Percentiles rank a stretch among this genome's conserved stretches.
These are phyloP conservation scores for human (Homo sapiens) DNA, from an alignment of 2,113 vertebrate species.

Conservation along the genomic window DNA sequence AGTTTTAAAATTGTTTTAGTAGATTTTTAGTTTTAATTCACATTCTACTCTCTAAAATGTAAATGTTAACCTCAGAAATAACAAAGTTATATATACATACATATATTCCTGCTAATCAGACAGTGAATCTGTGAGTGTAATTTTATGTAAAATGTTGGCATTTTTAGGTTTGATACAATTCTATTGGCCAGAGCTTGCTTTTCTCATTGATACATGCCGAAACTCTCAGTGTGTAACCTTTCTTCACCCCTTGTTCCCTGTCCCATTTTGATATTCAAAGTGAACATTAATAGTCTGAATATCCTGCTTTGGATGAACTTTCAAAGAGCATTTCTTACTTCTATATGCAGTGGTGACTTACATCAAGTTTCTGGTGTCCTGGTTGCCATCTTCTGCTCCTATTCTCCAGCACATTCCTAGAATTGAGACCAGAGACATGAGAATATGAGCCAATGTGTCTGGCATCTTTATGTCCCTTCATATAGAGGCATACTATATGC, in stretches of 20 bases:
- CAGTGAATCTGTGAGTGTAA: not conserved
- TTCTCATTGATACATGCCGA: not conserved
- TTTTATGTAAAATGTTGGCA: not conserved
- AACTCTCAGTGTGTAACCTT: not conserved
- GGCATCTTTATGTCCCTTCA: too few relatives aligned
- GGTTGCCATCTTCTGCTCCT: not conserved
- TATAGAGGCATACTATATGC: not conserved
- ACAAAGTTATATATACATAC: accelerated
- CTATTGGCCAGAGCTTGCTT: not conserved
- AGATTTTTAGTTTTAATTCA: not conserved
- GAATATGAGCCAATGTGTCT: not conserved
- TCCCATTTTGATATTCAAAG: not conserved
- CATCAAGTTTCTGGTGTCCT: not conserved
- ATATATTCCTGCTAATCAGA: accelerated
- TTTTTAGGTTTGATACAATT: not conserved
- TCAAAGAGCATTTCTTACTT: not conserved
- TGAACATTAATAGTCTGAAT: not conserved
- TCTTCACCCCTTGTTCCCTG: not conserved
- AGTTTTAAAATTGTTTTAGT: not conserved
- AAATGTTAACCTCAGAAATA: not conserved
- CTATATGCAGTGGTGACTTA: not conserved
- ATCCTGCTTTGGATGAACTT: not conserved
- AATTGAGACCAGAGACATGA: not conserved
- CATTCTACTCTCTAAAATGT: not conserved
- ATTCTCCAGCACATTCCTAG: not conserved